A percentile compares a stretch with the other conserved stretches of the same genome.
Evolutionary conservation across 2,888 invertebrate species (phyloP).

Genomic region (Athetis lepigone): DNA sequence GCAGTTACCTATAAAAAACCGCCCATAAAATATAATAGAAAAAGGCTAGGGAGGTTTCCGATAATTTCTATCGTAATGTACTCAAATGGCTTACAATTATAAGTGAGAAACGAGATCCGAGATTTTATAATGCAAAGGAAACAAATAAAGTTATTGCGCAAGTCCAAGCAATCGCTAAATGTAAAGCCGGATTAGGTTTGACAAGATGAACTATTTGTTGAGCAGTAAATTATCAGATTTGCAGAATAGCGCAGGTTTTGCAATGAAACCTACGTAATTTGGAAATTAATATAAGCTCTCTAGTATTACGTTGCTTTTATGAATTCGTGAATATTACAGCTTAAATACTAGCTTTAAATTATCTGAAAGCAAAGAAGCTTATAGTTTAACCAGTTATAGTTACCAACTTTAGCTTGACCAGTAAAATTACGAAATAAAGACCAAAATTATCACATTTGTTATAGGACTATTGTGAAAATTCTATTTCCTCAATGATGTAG

Average conservation of each 20-base stretch:
- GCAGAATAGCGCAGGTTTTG: constrained; percentile 21
- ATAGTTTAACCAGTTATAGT: background rate
- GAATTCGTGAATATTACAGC: constrained; percentile 4
- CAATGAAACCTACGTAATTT: constrained; percentile 20
- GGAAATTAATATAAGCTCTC: constrained; percentile 24
- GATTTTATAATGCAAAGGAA: constrained; percentile 1
- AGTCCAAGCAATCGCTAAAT: constrained; percentile 8
- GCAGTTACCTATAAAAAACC: too few species aligned
- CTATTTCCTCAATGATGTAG: constrained; percentile 28
- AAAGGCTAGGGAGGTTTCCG: too few species aligned
- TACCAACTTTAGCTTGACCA: background rate
- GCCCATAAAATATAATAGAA: too few species aligned
- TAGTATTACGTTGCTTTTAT: constrained; percentile 7
- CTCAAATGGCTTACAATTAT: background rate
- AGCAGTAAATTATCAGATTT: constrained; percentile 41
- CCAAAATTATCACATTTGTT: background rate
- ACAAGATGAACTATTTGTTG: constrained; percentile 35
- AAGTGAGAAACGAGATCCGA: background rate
- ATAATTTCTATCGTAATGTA: background rate
- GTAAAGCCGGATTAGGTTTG: constrained; percentile 31
- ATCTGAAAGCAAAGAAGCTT: too few species aligned
- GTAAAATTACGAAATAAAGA: background rate
- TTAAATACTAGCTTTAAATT: too few species aligned
- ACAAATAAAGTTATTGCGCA: constrained; percentile 2
- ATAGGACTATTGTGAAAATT: constrained; percentile 17